Base-by-base conservation (phyloP, 2,113 vertebrate genomes). In the Glareola pratincola region DNA sequence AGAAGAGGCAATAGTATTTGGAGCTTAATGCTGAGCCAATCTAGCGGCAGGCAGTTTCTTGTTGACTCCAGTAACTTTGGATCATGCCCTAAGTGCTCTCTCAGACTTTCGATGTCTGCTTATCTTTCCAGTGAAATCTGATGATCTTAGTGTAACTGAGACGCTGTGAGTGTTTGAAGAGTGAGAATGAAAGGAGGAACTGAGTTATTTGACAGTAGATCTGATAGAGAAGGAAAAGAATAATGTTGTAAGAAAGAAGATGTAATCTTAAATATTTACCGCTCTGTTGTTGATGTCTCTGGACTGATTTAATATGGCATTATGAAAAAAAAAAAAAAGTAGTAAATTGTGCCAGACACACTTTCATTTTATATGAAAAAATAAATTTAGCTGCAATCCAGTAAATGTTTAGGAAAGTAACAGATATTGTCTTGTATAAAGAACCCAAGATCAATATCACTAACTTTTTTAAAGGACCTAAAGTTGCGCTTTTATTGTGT, bases 241-340 rank as follows among this genome's bases (percentile, higher is more conserved):
- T 93, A 94, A 95, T 62, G 53, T 48, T 51, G 57, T 41, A 92
- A 75, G 85, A 96, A 96, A 96, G 96, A 91, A 97, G 95, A 97
- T 97, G 93, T 96, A 97, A 95, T 98, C 95, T 97, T 96, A 97
- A 96, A 96, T 98, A 97, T 97, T 96, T 97, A 94, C 93, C 30
- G 47, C 43, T 91, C 60, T 94, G 96, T 96, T 97, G 96, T 97
- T 24, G 6, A 54, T 77, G 80, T 74, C 45, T 89, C 85, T 43
- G 34, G 53, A 37, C 78, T 96, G 91, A 96, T 95, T 96, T 97
- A 96, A 96, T 88, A 95, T 60, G 90, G 87, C 83, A 88, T 96
- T 87, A 89, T 71, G 66, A 66, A 74, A 94, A 78, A 67, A 32
- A 74, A 32, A 45, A 54, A 15, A 54, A 63, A 43, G 22, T 74